phyloP scores from a whole-genome alignment of 2,888 invertebrate species.

The Disparrhopalites patrizii region DNA sequence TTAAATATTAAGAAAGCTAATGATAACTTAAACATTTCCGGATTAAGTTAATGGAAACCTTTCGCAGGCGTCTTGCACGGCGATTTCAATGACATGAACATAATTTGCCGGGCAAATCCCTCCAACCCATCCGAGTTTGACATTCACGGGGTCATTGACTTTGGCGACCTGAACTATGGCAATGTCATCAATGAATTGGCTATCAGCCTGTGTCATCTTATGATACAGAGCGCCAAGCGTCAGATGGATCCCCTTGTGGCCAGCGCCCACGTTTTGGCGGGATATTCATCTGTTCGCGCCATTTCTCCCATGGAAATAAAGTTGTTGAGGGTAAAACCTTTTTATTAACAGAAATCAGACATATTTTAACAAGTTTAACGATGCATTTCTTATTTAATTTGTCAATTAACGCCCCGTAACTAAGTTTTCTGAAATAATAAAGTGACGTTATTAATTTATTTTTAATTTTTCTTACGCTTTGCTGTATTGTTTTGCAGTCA shows the following conservation, averaged over 20 bases:
- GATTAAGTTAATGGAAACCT: neutral
- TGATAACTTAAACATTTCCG: no score
- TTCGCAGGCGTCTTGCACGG: slow-evolving; percentile 77
- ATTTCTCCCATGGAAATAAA: slow-evolving; percentile 62
- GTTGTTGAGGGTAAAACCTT: slow-evolving; percentile 61
- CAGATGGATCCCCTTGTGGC: slow-evolving; percentile 56
- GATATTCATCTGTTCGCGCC: slow-evolving; percentile 63
- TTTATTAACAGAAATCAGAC: no score
- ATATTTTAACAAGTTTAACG: no score
- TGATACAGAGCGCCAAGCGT: slow-evolving; percentile 56
- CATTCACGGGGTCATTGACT: slow-evolving; percentile 74
- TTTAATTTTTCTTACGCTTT: no score
- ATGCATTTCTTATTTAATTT: no score
- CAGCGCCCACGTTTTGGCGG: slow-evolving; percentile 64
- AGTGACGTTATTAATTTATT: no score
- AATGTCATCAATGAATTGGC: slow-evolving; percentile 77
- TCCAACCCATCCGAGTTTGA: slow-evolving; percentile 56
- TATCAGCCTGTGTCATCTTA: slow-evolving; percentile 74
- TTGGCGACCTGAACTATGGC: slow-evolving; percentile 73
- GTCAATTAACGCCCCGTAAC: no score
- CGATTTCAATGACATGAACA: slow-evolving; percentile 86
- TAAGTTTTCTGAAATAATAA: no score
- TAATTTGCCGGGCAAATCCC: slow-evolving; percentile 55
- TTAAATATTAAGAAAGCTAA: no score
- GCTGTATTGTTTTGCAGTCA: no score